Conservation (phyloP, 1,140 invertebrate genomes). For the Sogatella furcifera region DNA sequence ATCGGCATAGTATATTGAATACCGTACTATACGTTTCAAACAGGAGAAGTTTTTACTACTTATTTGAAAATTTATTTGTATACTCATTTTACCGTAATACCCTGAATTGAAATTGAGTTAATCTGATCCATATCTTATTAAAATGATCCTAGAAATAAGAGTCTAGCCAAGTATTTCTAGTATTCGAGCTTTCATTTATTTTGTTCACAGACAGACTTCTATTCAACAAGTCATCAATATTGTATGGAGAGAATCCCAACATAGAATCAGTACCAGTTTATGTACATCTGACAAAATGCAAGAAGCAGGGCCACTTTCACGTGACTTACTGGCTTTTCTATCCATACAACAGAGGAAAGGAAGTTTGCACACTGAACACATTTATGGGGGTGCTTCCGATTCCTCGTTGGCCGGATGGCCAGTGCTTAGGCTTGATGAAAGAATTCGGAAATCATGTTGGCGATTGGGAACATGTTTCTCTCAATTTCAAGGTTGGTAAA, state of each 20-base stretch:
- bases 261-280: conserved; percentile 44
- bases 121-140: too few species aligned
- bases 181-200: background rate
- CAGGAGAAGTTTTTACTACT: too few species aligned
- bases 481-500: conserved; percentile 40
- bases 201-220: conserved; percentile 40
- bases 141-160: too few species aligned
- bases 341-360: conserved; percentile 49
- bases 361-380: conserved; percentile 37
- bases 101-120: too few species aligned
- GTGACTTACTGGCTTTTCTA: conserved; percentile 59
- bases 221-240: conserved; percentile 40
- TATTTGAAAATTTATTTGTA: too few species aligned
- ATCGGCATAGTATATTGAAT: too few species aligned
- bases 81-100: too few species aligned
- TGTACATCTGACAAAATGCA: conserved; percentile 40
- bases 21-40: too few species aligned
- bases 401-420: conserved; percentile 38
- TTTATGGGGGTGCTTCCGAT: conserved; percentile 42
- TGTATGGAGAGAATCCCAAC: conserved; percentile 45
- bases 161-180: too few species aligned
- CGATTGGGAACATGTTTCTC: conserved; percentile 54
- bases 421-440: conserved; percentile 42
- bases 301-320: conserved; percentile 34
- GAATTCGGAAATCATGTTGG: conserved; percentile 52